Base-by-base conservation (phyloP, 2,888 invertebrate species). In the Noctua comes region DNA sequence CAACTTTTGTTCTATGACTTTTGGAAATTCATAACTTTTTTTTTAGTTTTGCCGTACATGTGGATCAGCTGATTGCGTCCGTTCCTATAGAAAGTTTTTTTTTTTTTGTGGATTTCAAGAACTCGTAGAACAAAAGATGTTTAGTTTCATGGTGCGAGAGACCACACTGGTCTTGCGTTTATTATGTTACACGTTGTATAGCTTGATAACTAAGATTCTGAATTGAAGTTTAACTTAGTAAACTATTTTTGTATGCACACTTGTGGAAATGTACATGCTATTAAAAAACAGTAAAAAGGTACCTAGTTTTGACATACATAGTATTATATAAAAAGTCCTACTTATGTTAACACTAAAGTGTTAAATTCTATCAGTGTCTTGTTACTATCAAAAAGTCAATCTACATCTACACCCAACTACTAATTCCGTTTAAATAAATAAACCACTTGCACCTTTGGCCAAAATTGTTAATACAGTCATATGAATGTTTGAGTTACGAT, bases 241-340 rank as follows among this genome's bases (percentile, higher is more conserved):
- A 46, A 68, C 31, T 70, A 86, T 70, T 57, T 59, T 80, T 77
- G 66, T 77, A 84, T 81, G 62, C 68, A 78, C 80, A 72, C 65
- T 79, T 68, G 64, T 77, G 76, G 78, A 80, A 82, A 84, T 83
- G 68, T 84, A 78, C 80, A 81, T 59, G n/a, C 59, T 81, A 79
- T 69, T 85, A 84, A 76, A 88, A 87, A 86, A 80, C 80, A 81
- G 77, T 86, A 86, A 80, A 83, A 85, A 81, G 68, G 75, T 79
- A 79, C 79, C 66, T 80, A 69, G 62, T 73, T 80, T 77, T 70
- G 31, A 80, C 54, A 65, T 78, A 79, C 65, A 76, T 66, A 73
- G 71, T 81, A 73, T 54, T 77, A 73, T 71, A 77, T 79, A 78
- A 76, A 78, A 84, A 82, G 4, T 68, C 59, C 68, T 78, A 73